A percentile compares a stretch with the other conserved stretches of the same genome.
Conservation (phyloP, 1,140 invertebrate species). For the Camponotus vicinus region DNA sequence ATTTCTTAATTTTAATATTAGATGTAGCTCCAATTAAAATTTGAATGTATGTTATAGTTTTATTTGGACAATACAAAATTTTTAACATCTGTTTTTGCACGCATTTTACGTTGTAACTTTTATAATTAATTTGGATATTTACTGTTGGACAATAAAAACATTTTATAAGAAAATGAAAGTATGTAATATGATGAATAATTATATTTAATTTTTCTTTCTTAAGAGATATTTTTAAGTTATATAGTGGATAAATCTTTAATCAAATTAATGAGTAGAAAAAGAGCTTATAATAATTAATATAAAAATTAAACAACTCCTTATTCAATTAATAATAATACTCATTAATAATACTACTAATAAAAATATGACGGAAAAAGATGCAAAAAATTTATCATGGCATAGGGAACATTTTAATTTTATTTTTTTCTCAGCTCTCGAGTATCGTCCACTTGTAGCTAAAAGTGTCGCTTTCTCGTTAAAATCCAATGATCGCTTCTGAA, state of each 20-base stretch:
- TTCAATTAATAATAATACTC: no score
- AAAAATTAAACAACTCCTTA: no score
- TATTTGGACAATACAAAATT: neutral
- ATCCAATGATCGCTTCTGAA: neutral
- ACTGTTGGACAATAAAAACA: neutral
- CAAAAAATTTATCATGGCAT: no score
- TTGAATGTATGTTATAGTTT: neutral
- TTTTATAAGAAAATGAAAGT: no score
- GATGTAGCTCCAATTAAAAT: neutral
- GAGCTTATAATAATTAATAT: no score
- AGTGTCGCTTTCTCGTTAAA: neutral
- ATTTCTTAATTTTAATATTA: constrained; percentile 10
- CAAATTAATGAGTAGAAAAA: no score
- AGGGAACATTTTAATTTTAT: neutral
- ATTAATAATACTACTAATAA: no score
- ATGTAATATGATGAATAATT: no score
- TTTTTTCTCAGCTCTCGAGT: neutral
- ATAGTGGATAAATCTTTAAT: no score
- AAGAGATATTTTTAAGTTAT: no score
- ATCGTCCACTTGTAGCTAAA: neutral
- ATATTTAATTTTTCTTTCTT: no score
- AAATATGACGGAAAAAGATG: no score
- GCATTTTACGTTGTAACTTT: neutral
- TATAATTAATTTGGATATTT: neutral
- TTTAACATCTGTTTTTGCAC: neutral